These are phyloP conservation scores for Drosophila putrida DNA, from an alignment of 2,888 invertebrate species.

Conservation along the genomic window DNA sequence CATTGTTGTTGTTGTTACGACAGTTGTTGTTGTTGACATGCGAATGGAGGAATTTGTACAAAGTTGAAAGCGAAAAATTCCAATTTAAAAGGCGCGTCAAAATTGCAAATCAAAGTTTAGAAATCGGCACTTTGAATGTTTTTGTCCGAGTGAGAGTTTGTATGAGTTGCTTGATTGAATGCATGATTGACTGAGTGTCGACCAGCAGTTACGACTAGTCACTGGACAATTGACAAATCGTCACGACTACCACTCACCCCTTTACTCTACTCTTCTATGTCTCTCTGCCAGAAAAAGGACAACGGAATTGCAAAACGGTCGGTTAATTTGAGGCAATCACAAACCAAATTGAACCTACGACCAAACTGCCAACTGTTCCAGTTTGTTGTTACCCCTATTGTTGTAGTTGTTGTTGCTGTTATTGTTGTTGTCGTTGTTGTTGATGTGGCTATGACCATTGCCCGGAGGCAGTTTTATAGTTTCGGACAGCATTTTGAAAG, in stretches of 20 bases:
- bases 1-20: slow-evolving; percentile 12
- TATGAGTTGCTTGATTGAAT: slow-evolving; percentile 69
- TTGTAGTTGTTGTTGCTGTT: slow-evolving; percentile 11
- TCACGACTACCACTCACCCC: slow-evolving; percentile 24
- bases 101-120: slow-evolving; percentile 77
- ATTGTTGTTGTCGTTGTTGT: slow-evolving; percentile 20
- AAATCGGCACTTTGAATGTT: slow-evolving; percentile 52
- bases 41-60: slow-evolving; percentile 15
- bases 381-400: slow-evolving; percentile 4
- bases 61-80: slow-evolving; percentile 60
- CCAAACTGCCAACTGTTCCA: slow-evolving; percentile 31
- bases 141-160: slow-evolving; percentile 13
- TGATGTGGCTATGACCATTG: slow-evolving; percentile 23
- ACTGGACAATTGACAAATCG: slow-evolving; percentile 72
- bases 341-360: slow-evolving; percentile 63
- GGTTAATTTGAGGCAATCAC: slow-evolving; percentile 78
- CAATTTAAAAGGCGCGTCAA: slow-evolving; percentile 72
- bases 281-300: slow-evolving; percentile 20
- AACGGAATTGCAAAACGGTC: slow-evolving; percentile 51
- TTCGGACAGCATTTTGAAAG: slow-evolving; percentile 41
- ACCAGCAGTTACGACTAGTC: slow-evolving; percentile 22
- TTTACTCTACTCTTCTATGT: background rate
- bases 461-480: slow-evolving; percentile 46
- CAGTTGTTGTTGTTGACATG: background rate
- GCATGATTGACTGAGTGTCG: slow-evolving; percentile 67